Evolutionary conservation across 2,113 vertebrate genomes (phyloP).

Genomic region (Gopherus flavomarginatus): DNA sequence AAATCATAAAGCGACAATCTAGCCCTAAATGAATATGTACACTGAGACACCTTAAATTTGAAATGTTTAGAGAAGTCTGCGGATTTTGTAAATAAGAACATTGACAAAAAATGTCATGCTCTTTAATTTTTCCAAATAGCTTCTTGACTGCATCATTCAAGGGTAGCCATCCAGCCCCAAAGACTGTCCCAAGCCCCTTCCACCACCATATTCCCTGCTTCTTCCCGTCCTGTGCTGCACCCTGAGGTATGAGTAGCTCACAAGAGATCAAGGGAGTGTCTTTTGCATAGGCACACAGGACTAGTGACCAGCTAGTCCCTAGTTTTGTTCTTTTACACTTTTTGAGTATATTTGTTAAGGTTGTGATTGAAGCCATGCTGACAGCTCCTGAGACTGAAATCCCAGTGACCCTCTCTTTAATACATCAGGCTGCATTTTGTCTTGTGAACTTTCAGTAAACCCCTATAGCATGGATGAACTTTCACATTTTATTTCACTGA

Average conservation of each 20-base stretch:
- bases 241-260: not conserved
- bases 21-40: not conserved
- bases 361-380: conserved; percentile 5
- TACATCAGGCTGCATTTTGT: conserved; percentile 1
- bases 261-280: not conserved
- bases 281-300: not conserved
- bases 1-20: not conserved
- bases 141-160: not conserved
- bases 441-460: conserved; percentile 48
- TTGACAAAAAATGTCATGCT: not conserved
- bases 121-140: not conserved
- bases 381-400: not conserved
- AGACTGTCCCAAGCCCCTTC: not conserved
- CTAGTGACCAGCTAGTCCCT: not conserved
- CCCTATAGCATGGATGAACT: conserved; percentile 28
- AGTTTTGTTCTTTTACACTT: conserved; percentile 29
- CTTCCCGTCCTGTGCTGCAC: conserved; percentile 8
- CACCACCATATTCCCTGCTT: not conserved
- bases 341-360: not conserved
- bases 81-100: not conserved
- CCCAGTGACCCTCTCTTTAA: conserved; percentile 4
- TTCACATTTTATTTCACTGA: conserved; percentile 44
- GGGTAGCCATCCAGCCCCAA: not conserved
- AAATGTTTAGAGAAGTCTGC: not conserved
- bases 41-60: not conserved